Conservation (phyloP, 2,797 vertebrate genomes). For the Oryzias dopingdopingensis region DNA sequence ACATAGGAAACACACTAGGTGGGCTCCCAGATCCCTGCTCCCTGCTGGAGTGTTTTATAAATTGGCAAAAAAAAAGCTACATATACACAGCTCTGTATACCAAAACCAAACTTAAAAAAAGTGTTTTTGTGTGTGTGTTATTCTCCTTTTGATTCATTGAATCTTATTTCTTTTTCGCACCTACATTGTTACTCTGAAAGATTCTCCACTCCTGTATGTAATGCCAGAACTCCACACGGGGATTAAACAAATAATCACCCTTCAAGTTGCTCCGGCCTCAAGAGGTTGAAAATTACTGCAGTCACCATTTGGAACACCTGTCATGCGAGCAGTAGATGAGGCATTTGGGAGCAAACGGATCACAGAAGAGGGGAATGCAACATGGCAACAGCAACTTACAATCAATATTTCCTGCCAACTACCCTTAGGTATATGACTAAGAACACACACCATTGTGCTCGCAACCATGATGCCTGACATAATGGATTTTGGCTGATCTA, state of each 20-base stretch:
- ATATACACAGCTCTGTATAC: too few relatives aligned
- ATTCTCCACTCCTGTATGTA: conserved; percentile 23
- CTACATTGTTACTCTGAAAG: conserved; percentile 8
- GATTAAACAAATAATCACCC: conserved; percentile 52
- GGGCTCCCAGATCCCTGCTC: too few relatives aligned
- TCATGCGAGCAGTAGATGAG: conserved; percentile 51
- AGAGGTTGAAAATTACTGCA: conserved; percentile 50
- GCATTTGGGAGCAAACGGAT: conserved; percentile 47
- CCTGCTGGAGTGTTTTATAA: too few relatives aligned
- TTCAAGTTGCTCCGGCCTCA: conserved; percentile 38
- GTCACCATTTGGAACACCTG: conserved; percentile 50
- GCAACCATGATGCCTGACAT: conserved; percentile 38
- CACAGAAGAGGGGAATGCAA: conserved; percentile 40
- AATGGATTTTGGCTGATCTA: conserved; percentile 53
- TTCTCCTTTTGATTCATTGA: conserved; percentile 10
- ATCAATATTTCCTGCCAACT: conserved; percentile 63
- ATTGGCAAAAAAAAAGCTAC: too few relatives aligned
- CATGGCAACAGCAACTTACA: conserved; percentile 46
- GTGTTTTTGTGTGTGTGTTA: not conserved
- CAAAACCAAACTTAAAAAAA: not conserved
- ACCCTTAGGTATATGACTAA: conserved; percentile 57
- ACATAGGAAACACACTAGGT: too few relatives aligned
- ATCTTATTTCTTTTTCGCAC: not conserved
- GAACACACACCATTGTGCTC: conserved; percentile 41
- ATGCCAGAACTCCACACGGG: conserved; percentile 39